Base-by-base conservation (phyloP, 2,888 invertebrate genomes). In the Beris chalybata region DNA sequence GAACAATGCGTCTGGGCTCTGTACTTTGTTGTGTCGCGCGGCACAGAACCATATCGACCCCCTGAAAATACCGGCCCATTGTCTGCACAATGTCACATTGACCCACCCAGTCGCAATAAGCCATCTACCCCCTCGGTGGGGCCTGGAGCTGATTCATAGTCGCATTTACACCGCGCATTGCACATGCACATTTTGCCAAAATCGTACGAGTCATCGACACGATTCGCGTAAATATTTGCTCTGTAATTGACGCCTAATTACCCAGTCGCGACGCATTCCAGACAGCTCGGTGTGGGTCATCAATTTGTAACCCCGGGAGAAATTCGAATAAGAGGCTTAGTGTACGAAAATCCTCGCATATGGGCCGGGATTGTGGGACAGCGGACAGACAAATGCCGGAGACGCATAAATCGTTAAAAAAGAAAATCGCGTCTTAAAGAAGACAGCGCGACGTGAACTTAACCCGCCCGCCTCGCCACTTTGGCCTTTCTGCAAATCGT, bases 181-280 rank as follows among this genome's bases (percentile, higher is more conserved):
- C 56, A 56, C 15, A 43, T 56, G 56, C 56, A 56, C 22, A 56
- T 15, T 15, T 7, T 48, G 48, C 15, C 48, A 4, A 13, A 56
- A 56, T 12, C 7, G 22, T 6, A 43, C 12, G 59, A 47, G 47
- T 31, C 59, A 48, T 48, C 29, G 47, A 48, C 9, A n/a, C 32
- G 11, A 48, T 59, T 31, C 48, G 59, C 32, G 59, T 31, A 47
- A 59, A 59, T 59, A 59, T 59, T 59, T 59, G 48, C 59, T 5
- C 9, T 59, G 59, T 48, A 59, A 59, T 59, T 59, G 59, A 48
- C 59, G 48, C 47, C 31, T 32, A 59, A 59, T 48, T 59, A 48
- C 48, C 59, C 47, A 48, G 59, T 48, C 59, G 59, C 32, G 48
- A 48, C 59, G 48, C 56, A 56, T 56, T 56, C 56, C 56, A 56